These are phyloP conservation scores for Caenorhabditis remanei DNA, from an alignment of 1,140 invertebrate species.

Conservation along the genomic window DNA sequence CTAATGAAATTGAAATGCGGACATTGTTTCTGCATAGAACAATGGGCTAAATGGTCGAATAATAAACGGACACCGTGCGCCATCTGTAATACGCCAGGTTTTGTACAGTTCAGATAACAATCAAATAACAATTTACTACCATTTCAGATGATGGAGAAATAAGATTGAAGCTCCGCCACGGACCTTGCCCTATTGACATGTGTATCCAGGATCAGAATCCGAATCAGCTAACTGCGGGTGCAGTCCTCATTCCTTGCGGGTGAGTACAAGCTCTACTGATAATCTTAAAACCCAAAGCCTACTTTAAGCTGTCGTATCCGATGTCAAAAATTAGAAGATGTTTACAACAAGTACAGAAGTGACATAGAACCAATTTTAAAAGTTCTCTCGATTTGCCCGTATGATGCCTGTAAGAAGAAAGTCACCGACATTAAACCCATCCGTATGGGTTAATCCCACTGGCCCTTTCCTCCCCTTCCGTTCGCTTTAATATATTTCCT, in stretches of 20 bases:
- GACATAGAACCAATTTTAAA: background rate
- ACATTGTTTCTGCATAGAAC: too few relatives aligned
- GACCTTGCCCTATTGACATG: conserved; percentile 28
- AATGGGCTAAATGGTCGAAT: too few relatives aligned
- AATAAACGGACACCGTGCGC: too few relatives aligned
- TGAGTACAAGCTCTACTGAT: background rate
- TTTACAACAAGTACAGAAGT: too few relatives aligned
- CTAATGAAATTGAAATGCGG: too few relatives aligned
- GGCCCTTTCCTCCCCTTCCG: too few relatives aligned
- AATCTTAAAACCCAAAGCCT: background rate
- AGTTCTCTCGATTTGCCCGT: background rate
- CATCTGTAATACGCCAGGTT: too few relatives aligned
- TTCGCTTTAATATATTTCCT: too few relatives aligned
- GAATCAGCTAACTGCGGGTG: background rate
- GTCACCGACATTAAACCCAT: background rate
- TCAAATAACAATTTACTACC: background rate
- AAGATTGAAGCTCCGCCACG: background rate
- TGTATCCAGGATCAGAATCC: background rate
- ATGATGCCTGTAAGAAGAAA: background rate
- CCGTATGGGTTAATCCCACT: too few relatives aligned
- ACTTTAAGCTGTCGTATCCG: conserved; percentile 4
- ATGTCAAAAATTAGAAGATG: background rate
- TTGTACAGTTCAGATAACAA: too few relatives aligned
- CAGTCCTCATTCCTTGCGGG: conserved; percentile 10
- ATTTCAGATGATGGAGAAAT: background rate